Evolutionary conservation across 1,140 invertebrate species (phyloP), one percentile per base, ranked within the genome.

Genomic region (Charaxes varanes): DNA sequence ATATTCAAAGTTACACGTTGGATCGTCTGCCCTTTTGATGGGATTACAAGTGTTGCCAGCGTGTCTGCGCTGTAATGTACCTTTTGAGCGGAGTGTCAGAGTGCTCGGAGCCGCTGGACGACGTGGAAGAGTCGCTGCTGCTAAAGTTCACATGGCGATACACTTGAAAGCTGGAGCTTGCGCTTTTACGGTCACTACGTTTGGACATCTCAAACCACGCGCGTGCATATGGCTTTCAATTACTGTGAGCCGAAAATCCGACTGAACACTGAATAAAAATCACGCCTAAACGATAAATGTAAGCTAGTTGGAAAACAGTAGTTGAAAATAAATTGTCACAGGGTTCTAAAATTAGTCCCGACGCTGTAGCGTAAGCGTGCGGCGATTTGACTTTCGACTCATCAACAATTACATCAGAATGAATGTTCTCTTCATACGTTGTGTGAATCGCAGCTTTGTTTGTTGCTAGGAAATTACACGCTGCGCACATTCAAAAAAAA

Each of bases 71-170:
- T 6, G 13, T 12, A 14, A 43, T 51, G 63, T 60, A 78, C 77
- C 59, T 69, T 49, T 59, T 72, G 12, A 81, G 51, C n/a, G 71
- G 67, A 5, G 71, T 64, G 15, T 77, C 64, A 12, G 48, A 63
- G 15, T 37, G 59, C 24, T 62, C 61, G 12, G 57, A 62, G 2
- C 47, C 61, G 28, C 61, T 69, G 0, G 77, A 69, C 4, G 72
- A 64, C 3, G 59, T 61, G 8, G 69, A 72, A 5, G 55, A 46
- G 34, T 77, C 73, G 61, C 70, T 79, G 14, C 64, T 62, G n/a
- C 60, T 65, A 2, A 61, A 69, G 11, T 46, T 57, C 32, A 63
- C 37, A 37, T 55, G 30, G 12, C 40, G 47, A 21, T 72, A 72
- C 41, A 70, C 47, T 62, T 72, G 61, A 40, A 55, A 77, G 42